These are phyloP conservation scores for Heterodera carotae DNA, from an alignment of 1,140 invertebrate species.

Conservation along the genomic window DNA sequence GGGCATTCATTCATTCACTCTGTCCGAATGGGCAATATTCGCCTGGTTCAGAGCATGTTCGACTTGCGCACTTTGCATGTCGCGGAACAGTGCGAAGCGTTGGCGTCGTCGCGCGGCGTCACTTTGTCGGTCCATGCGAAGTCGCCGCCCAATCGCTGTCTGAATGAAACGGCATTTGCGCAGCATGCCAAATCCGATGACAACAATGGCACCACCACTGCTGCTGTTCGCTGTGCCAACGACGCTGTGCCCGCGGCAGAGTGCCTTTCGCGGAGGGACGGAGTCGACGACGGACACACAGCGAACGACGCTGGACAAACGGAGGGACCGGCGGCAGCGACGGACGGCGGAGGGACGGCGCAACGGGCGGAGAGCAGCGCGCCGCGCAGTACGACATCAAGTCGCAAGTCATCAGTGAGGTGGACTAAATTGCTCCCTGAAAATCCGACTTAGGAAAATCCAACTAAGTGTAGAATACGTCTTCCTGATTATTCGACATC, in stretches of 20 bases:
- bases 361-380: background rate
- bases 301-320: background rate
- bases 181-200: background rate
- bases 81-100: constrained; percentile 8
- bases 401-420: constrained; percentile 9
- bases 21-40: background rate
- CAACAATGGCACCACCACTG: background rate
- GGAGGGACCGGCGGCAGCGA: background rate
- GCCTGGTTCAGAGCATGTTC: constrained; percentile 30
- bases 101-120: background rate
- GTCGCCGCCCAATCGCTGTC: constrained; percentile 17
- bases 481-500: no score
- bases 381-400: background rate
- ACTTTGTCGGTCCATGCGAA: constrained; percentile 24
- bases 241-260: background rate
- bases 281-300: background rate
- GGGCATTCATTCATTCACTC: background rate
- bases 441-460: background rate
- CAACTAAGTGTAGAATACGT: background rate
- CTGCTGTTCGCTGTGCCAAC: background rate
- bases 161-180: background rate
- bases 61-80: constrained; percentile 25
- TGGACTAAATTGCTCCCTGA: background rate
- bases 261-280: background rate
- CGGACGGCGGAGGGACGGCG: background rate